These are phyloP conservation scores for Pteromalus puparum DNA, from an alignment of 1,140 invertebrate genomes.

Conservation along the genomic window DNA sequence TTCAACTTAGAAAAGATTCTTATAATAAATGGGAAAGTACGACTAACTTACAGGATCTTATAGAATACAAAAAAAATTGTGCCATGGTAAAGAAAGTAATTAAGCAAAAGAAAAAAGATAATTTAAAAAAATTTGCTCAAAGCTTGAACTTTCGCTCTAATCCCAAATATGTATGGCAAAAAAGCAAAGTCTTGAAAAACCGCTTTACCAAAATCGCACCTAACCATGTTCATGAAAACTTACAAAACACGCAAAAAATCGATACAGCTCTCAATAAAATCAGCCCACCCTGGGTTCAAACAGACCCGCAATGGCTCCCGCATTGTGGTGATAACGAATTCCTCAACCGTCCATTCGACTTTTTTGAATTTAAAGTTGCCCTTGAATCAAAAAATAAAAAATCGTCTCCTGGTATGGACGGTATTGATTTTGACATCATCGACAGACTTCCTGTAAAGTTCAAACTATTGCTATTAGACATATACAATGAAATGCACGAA, in stretches of 20 bases:
- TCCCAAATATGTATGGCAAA: neutral
- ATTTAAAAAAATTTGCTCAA: neutral
- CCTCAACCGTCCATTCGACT: too few relatives aligned
- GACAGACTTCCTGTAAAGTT: neutral
- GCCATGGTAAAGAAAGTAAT: neutral
- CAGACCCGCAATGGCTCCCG: too few relatives aligned
- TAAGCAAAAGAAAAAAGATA: constrained; percentile 5
- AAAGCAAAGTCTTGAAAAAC: too few relatives aligned
- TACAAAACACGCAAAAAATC: too few relatives aligned
- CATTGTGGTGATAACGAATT: too few relatives aligned
- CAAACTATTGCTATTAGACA: neutral
- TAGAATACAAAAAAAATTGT: neutral
- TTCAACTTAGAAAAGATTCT: neutral
- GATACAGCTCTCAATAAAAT: too few relatives aligned
- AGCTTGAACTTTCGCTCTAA: neutral
- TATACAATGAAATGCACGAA: neutral
- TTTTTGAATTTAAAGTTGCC: too few relatives aligned
- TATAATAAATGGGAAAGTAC: neutral
- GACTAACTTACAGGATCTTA: neutral
- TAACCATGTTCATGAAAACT: too few relatives aligned
- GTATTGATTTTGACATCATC: neutral
- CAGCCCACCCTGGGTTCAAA: too few relatives aligned
- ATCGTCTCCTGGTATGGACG: neutral
- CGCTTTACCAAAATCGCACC: too few relatives aligned
- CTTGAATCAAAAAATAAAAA: neutral